Evolutionary conservation across 2,797 vertebrate species (phyloP).

Genomic region (Cryptoprocta ferox): DNA sequence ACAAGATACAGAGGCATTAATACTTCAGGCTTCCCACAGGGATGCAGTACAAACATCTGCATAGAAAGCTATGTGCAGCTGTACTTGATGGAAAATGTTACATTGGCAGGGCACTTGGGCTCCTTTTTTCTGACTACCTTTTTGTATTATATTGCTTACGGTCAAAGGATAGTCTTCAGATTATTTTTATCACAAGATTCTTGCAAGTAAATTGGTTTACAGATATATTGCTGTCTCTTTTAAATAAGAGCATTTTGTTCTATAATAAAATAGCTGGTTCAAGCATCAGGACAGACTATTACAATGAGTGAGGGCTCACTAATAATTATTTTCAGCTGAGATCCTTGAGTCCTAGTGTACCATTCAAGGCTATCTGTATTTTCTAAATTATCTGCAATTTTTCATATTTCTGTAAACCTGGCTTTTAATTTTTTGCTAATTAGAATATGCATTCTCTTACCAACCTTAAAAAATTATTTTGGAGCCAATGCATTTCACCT

Average conservation of each 20-base stretch:
- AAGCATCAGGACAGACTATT: slow-evolving; percentile 6
- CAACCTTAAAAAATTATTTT: slow-evolving; percentile 22
- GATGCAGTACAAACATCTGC: not conserved
- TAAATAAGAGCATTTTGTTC: slow-evolving; percentile 47
- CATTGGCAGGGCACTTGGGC: not conserved
- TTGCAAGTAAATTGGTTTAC: slow-evolving; percentile 34
- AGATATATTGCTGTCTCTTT: slow-evolving; percentile 36
- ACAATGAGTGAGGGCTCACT: not conserved
- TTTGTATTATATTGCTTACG: slow-evolving; percentile 27
- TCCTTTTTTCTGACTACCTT: not conserved
- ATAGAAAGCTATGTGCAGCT: not conserved
- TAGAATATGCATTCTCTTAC: slow-evolving; percentile 9
- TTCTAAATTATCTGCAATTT: not conserved
- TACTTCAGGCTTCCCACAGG: not conserved
- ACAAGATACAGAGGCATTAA: not conserved
- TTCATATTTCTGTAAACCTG: not conserved
- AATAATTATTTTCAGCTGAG: slow-evolving; percentile 43
- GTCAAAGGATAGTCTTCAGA: slow-evolving; percentile 36
- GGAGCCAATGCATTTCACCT: not conserved
- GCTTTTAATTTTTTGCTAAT: slow-evolving; percentile 27
- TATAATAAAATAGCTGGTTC: slow-evolving; percentile 61
- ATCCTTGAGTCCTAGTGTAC: not conserved
- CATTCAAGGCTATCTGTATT: not conserved
- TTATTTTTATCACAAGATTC: slow-evolving; percentile 23
- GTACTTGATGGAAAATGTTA: not conserved